A percentile compares a stretch with the other conserved stretches of the same genome.
Evolutionary conservation across 2,888 invertebrate genomes (phyloP).

Genomic region (Calameuta pallipes): DNA sequence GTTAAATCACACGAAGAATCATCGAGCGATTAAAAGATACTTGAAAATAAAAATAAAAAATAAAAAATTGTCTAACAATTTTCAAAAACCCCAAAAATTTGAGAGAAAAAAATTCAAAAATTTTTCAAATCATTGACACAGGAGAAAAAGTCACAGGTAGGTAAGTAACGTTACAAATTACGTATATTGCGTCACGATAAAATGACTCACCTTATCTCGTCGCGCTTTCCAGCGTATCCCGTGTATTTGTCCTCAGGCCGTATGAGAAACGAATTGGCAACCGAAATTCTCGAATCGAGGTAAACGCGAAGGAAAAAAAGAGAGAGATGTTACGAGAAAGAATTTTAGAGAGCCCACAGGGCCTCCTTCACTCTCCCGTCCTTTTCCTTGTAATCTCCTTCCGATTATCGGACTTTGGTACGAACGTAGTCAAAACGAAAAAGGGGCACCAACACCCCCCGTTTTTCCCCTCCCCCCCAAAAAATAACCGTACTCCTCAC

Average conservation of each 20-base stretch:
- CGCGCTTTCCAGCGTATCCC: constrained; percentile 30
- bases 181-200: neutral
- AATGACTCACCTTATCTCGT: constrained; percentile 6
- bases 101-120: too few species aligned
- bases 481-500: too few species aligned
- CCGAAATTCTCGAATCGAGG: neutral
- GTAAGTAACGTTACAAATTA: neutral
- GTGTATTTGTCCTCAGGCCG: constrained; percentile 14
- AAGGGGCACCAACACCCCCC: too few species aligned
- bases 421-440: too few species aligned
- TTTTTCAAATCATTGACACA: neutral
- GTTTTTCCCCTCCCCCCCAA: too few species aligned
- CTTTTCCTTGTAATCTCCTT: constrained; percentile 10
- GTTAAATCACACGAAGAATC: too few species aligned
- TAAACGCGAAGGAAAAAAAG: too few species aligned
- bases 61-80: too few species aligned
- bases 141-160: neutral
- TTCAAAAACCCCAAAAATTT: too few species aligned
- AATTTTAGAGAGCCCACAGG: neutral
- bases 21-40: too few species aligned
- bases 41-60: too few species aligned
- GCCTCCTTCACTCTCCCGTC: constrained; percentile 8
- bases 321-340: neutral
- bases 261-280: neutral
- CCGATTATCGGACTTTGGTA: too few species aligned